A percentile compares a stretch with the other conserved stretches of the same genome.
Evolutionary conservation across 1,140 invertebrate genomes (phyloP).

Genomic region (Helicoverpa armigera): DNA sequence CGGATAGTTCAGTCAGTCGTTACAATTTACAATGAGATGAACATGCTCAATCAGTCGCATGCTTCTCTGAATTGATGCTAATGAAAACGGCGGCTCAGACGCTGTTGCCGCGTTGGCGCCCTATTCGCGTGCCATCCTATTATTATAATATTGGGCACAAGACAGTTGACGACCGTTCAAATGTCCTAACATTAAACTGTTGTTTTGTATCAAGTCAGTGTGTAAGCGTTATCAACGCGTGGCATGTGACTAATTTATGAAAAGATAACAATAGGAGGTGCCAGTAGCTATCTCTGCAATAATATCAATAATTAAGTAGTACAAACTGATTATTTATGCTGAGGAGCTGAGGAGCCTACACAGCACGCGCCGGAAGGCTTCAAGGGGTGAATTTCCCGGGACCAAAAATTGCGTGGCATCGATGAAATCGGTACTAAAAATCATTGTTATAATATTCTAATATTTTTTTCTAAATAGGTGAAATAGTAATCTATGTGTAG

Average conservation of each 20-base stretch:
- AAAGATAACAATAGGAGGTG: conserved; percentile 7
- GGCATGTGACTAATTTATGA: conserved; percentile 17
- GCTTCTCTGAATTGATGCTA: not conserved
- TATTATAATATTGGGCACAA: not conserved
- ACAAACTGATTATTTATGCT: too few relatives aligned
- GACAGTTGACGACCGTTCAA: not conserved
- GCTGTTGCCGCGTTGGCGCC: not conserved
- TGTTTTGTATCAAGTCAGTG: conserved; percentile 8
- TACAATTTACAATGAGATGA: too few relatives aligned
- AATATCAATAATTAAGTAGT: not conserved
- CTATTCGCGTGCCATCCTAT: not conserved
- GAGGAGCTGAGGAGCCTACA: too few relatives aligned
- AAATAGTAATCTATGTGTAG: too few relatives aligned
- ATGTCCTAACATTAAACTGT: not conserved
- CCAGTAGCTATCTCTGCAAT: not conserved
- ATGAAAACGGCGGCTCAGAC: not conserved
- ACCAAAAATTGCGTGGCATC: too few relatives aligned
- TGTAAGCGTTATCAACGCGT: not conserved
- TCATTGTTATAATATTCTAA: too few relatives aligned
- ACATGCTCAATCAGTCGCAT: too few relatives aligned
- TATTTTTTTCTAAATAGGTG: too few relatives aligned
- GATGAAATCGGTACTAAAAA: too few relatives aligned
- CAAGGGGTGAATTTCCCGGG: too few relatives aligned
- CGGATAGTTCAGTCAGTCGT: too few relatives aligned
- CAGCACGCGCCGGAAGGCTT: too few relatives aligned